Evolutionary conservation across 2,888 invertebrate genomes (phyloP), one percentile per base, ranked within the genome.

Genomic region (Tipula vernalis): DNA sequence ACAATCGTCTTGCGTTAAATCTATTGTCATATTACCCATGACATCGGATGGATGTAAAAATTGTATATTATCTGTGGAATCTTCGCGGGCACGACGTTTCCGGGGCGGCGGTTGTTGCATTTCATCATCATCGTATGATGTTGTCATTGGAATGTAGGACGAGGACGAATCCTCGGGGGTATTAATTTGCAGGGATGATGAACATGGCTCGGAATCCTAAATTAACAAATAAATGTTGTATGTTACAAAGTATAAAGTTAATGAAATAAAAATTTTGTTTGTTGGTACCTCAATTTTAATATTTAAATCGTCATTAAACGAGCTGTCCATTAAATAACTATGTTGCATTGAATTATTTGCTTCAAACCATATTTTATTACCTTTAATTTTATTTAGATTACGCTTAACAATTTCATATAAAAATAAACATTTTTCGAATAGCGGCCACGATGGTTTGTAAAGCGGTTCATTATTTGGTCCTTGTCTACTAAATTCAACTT

Each of bases 31-130:
- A 18, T 85, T 85, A 85, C 85, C 42, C 41, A 85, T 85, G 42
- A 85, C 85, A 85, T 85, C 85, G 42, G 85, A 85, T 85, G 85
- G 85, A 85, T 85, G 85, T 42, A 85, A 42, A 85, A 85, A 85
- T 85, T 85, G 85, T 85, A 85, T 85, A 85, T 85, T 85, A 85
- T 85, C 85, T 12, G 85, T 42, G 15, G 85, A 85, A 85, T 85
- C 85, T 44, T 85, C 85, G 18, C 85, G 85, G n/a, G 12, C 85
- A 44, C 85, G 85, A 10, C 85, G 39, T 18, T 85, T 85, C 12
- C 85, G 39, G 5, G 39, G 42, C 4, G 42, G 42, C 4, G 42
- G 42, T 85, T 39, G 18, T 85, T 28, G 39, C 42, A 28, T 5
- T 85, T 85, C 85, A 18, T 85, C 85, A 85, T 85, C 85, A 44